These are phyloP conservation scores for Carcharodon carcharias DNA, from an alignment of 2,797 vertebrate genomes.

Conservation along the genomic window DNA sequence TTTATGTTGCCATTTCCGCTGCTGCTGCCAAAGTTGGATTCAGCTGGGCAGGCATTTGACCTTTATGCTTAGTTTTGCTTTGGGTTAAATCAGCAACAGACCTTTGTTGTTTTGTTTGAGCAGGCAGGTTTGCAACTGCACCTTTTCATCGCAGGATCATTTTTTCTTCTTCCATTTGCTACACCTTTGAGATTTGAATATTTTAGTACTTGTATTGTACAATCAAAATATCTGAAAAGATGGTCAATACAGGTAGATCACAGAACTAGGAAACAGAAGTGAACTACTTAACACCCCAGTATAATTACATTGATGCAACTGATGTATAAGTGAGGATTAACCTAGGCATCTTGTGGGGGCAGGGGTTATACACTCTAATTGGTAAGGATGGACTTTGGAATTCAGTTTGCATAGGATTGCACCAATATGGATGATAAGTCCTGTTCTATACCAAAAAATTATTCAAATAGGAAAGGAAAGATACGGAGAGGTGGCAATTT, in stretches of 20 bases:
- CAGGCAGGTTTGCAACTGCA: not conserved
- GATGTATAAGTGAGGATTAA: not conserved
- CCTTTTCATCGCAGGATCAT: not conserved
- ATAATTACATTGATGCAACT: not conserved
- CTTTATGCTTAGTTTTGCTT: no score
- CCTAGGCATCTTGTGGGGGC: not conserved
- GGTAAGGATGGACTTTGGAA: not conserved
- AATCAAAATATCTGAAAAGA: not conserved
- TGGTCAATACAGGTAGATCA: not conserved
- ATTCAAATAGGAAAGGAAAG: not conserved
- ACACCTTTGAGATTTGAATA: not conserved
- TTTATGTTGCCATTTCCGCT: constrained; percentile 16
- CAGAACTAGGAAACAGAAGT: not conserved
- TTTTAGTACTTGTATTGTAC: not conserved
- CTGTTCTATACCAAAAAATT: not conserved
- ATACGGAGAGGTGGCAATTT: not conserved
- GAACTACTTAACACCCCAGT: not conserved
- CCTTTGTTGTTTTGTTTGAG: not conserved
- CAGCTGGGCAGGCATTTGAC: not conserved
- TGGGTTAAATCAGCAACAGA: not conserved
- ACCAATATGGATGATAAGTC: not conserved
- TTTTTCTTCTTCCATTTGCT: not conserved
- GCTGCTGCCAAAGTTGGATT: not conserved
- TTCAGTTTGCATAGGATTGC: not conserved
- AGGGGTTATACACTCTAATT: not conserved